Conservation (phyloP, 1,140 invertebrate genomes). For the Spodoptera litura region DNA sequence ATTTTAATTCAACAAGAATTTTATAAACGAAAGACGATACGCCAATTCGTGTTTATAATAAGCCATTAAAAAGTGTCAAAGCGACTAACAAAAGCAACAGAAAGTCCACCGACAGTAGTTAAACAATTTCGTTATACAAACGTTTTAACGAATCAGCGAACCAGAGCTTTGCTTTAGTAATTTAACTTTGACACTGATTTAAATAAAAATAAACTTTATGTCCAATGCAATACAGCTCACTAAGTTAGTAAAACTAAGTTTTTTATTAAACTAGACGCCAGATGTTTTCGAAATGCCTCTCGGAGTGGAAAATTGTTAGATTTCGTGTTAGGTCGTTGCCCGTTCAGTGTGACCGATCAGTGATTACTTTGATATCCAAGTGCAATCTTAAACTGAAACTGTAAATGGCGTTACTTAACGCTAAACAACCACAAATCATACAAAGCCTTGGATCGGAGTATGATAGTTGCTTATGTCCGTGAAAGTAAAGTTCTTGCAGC, state of each 20-base stretch:
- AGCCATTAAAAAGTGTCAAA: conserved; percentile 37
- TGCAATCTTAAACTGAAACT: conserved; percentile 49
- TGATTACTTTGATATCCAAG: conserved; percentile 57
- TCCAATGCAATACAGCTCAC: conserved; percentile 44
- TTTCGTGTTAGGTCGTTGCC: conserved; percentile 70
- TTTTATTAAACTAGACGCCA: conserved; percentile 56
- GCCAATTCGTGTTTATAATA: conserved; percentile 22
- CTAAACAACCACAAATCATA: conserved; percentile 27
- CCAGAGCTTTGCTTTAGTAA: conserved; percentile 55
- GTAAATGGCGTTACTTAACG: conserved; percentile 29
- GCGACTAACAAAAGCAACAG: conserved; percentile 50
- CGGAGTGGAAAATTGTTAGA: conserved; percentile 74
- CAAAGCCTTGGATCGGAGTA: neutral
- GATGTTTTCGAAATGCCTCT: conserved; percentile 71
- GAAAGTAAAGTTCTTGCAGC: conserved; percentile 24
- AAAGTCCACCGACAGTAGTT: conserved; percentile 58
- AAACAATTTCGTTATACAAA: conserved; percentile 67
- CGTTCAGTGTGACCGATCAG: conserved; percentile 66
- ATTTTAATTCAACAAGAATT: conserved; percentile 10
- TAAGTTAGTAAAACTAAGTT: conserved; percentile 44
- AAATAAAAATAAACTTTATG: conserved; percentile 53
- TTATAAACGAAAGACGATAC: conserved; percentile 10
- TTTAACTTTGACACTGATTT: conserved; percentile 31
- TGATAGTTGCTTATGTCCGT: conserved; percentile 31
- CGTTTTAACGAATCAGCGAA: conserved; percentile 61